Evolutionary conservation across 2,113 vertebrate genomes (phyloP), one percentile per base, ranked within the genome.

Genomic region (Halcyon senegalensis): DNA sequence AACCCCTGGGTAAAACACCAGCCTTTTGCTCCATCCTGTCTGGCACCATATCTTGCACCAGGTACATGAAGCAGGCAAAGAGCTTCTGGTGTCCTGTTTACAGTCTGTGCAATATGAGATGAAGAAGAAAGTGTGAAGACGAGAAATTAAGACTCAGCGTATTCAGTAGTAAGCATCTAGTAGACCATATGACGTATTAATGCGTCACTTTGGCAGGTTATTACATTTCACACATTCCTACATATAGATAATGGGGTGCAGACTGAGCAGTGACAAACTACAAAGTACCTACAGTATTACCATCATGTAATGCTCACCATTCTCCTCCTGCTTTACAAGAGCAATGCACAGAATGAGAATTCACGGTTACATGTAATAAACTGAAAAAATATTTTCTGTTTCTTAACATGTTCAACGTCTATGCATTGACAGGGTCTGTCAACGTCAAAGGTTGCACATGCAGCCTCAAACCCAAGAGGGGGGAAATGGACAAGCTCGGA

Each of bases 181-280:
- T 23, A 60, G 67, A 64, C 13, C 0, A 0, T 23, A 46, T 35
- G 41, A 70, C 37, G n/a, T 20, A 43, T 30, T 21, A 13, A 15
- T 41, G 30, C 53, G 39, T 28, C 66, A 75, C 3, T 31, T 72
- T 67, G 51, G 24, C 56, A 67, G 24, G 10, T 56, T 72, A 46
- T 41, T 41, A 33, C 28, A 43, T 20, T 89, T 62, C 19, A n/a
- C 1, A 1, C 37, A 33, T 74, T 55, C 21, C 50, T 59, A 24
- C 16, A 6, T 53, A 16, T 4, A 51, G 15, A 39, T 53, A 64
- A 58, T 25, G 50, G 5, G 5, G 41, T 66, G n/a, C 31, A 70
- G 37, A 39, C 16, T 44, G 27, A 75, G 14, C 33, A 75, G 27
- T 48, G 78, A 68, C 59, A 73, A 37, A 53, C n/a, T 56, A 33